Conservation (phyloP, 2,113 vertebrate species). For the Vanacampus margaritifer region DNA sequence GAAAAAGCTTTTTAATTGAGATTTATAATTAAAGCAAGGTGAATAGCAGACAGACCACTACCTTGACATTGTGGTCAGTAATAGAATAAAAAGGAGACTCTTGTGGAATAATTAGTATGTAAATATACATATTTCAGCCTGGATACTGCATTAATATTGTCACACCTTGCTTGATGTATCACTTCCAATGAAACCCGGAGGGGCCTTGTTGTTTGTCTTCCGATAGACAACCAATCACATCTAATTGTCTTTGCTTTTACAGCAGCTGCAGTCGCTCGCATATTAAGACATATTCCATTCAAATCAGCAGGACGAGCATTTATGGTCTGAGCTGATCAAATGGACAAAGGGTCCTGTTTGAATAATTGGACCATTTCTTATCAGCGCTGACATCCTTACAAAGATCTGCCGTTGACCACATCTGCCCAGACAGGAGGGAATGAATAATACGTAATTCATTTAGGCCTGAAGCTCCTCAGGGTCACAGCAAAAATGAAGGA, state of each 20-base stretch:
- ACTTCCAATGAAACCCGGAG: conserved; percentile 48
- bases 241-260: conserved; percentile 71
- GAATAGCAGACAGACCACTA: not conserved
- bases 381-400: conserved; percentile 75
- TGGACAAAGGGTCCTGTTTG: conserved; percentile 72
- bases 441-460: conserved; percentile 75
- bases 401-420: conserved; percentile 74
- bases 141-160: conserved; percentile 50
- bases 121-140: conserved; percentile 42
- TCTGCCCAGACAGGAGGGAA: conserved; percentile 73
- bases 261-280: conserved; percentile 76
- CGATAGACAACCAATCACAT: conserved; percentile 67
- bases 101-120: conserved; percentile 40
- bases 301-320: conserved; percentile 69
- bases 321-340: conserved; percentile 72
- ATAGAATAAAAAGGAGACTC: conserved; percentile 29
- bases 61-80: conserved; percentile 10
- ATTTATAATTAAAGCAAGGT: conserved; percentile 16
- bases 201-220: conserved; percentile 52
- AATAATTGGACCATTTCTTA: conserved; percentile 80
- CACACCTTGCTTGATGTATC: conserved; percentile 31
- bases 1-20: conserved; percentile 4
- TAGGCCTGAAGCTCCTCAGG: conserved; percentile 54
- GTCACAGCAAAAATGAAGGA: conserved; percentile 58
- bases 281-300: conserved; percentile 77